Conservation (phyloP, 2,113 vertebrate genomes). For the Forbesichthys papilliferus region DNA sequence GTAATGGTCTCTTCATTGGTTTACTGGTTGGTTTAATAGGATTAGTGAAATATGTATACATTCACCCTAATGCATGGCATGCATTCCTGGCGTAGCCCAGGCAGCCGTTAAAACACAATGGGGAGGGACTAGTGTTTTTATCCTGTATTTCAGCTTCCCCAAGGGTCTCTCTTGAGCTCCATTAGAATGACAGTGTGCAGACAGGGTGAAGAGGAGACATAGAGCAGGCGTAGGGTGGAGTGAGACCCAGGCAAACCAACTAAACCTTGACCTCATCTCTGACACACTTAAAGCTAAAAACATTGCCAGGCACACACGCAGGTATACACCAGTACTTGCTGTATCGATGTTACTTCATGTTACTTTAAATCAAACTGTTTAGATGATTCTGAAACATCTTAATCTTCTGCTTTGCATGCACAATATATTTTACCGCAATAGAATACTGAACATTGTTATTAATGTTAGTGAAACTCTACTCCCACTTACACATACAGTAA, state of each 20-base stretch:
- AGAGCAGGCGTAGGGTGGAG: conserved; percentile 64
- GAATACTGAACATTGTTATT: too few relatives aligned
- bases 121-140: conserved; percentile 72
- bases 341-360: too few relatives aligned
- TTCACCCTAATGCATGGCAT: conserved; percentile 66
- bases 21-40: conserved; percentile 63
- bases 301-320: conserved; percentile 18
- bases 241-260: conserved; percentile 43
- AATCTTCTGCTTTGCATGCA: too few relatives aligned
- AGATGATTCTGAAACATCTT: too few relatives aligned
- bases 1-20: conserved; percentile 44
- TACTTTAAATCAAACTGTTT: too few relatives aligned
- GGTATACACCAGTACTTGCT: conserved; percentile 6
- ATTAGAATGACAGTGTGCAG: conserved; percentile 82
- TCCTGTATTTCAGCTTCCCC: conserved; percentile 44
- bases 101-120: conserved; percentile 70
- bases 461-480: too few relatives aligned
- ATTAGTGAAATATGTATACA: conserved; percentile 72
- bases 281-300: conserved; percentile 16
- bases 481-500: too few relatives aligned
- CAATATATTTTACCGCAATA: too few relatives aligned
- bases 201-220: conserved; percentile 76
- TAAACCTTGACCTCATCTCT: conserved; percentile 67
- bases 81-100: conserved; percentile 75
- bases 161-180: conserved; percentile 61